Evolutionary conservation across 2,888 invertebrate species (phyloP).

Genomic region (Chymomyza fuscimana): DNA sequence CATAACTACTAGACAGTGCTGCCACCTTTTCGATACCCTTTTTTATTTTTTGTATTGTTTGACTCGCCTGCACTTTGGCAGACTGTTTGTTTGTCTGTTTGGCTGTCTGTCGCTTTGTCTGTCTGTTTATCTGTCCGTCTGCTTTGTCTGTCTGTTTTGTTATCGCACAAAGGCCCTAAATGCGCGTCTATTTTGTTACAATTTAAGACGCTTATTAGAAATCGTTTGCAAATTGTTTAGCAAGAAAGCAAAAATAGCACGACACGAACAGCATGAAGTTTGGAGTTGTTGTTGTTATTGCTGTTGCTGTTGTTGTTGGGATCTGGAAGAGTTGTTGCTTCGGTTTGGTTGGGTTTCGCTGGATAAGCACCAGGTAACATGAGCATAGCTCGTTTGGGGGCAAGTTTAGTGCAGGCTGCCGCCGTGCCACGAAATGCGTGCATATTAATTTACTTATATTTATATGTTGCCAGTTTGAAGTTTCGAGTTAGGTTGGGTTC

Average conservation of each 20-base stretch:
- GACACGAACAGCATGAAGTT: conserved; percentile 44
- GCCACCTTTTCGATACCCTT: conserved; percentile 58
- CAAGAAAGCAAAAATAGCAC: conserved; percentile 37
- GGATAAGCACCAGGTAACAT: conserved; percentile 29
- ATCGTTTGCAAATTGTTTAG: conserved; percentile 73
- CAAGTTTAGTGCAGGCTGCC: conserved; percentile 6
- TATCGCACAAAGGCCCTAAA: conserved; percentile 64
- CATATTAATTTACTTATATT: conserved; percentile 73
- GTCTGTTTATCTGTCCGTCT: not conserved
- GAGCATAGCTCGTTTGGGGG: conserved; percentile 18
- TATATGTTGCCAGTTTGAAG: conserved; percentile 25
- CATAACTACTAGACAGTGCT: conserved; percentile 19
- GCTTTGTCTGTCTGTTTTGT: conserved; percentile 25
- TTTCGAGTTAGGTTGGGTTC: conserved; percentile 23
- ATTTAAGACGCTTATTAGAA: conserved; percentile 75
- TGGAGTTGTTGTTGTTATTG: not conserved
- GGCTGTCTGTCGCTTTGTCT: conserved; percentile 21
- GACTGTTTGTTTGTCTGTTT: not conserved
- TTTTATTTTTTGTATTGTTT: conserved; percentile 19
- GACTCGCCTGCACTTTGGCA: conserved; percentile 38
- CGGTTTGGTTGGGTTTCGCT: not conserved
- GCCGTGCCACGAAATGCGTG: conserved; percentile 73
- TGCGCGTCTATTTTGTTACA: conserved; percentile 73
- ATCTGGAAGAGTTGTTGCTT: not conserved
- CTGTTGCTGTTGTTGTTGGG: conserved; percentile 17